A percentile compares a stretch with the other conserved stretches of the same genome.
These are phyloP conservation scores for Petrophora chlorosata DNA, from an alignment of 2,888 invertebrate species.

Conservation along the genomic window DNA sequence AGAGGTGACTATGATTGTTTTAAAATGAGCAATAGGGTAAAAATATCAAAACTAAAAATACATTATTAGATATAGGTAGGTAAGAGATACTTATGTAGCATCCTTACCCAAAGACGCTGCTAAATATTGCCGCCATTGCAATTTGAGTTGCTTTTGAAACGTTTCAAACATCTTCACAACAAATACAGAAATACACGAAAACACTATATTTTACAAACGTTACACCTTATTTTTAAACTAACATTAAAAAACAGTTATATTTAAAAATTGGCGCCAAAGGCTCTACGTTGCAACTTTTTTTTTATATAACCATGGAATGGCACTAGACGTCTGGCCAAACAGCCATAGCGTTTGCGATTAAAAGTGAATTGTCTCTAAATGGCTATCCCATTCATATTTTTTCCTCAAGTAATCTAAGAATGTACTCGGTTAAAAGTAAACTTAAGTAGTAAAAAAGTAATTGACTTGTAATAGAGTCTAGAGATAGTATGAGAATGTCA, in stretches of 20 bases:
- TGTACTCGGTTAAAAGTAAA: constrained; percentile 6
- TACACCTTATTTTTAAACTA: no score
- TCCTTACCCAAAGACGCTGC: constrained; percentile 72
- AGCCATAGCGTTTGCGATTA: constrained; percentile 47
- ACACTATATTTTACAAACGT: neutral
- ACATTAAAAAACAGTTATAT: no score
- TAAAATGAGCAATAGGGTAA: no score
- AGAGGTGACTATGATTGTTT: no score
- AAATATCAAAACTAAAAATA: no score
- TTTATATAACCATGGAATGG: neutral
- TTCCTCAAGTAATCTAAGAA: constrained; percentile 30
- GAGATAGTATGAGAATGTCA: constrained; percentile 8
- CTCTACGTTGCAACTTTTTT: no score
- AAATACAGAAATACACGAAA: neutral
- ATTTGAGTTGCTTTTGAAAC: constrained; percentile 55
- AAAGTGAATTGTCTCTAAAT: constrained; percentile 44
- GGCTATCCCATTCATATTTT: constrained; percentile 59
- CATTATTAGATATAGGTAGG: no score
- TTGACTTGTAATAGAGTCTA: constrained; percentile 22
- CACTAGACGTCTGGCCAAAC: constrained; percentile 51
- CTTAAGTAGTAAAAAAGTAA: constrained; percentile 29
- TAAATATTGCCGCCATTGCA: constrained; percentile 78
- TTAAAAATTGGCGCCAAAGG: no score
- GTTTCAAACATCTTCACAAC: constrained; percentile 45
- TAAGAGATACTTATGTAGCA: neutral